These are phyloP conservation scores for Cyprinodon brontotheroides DNA, from an alignment of 2,113 vertebrate genomes.

Conservation along the genomic window DNA sequence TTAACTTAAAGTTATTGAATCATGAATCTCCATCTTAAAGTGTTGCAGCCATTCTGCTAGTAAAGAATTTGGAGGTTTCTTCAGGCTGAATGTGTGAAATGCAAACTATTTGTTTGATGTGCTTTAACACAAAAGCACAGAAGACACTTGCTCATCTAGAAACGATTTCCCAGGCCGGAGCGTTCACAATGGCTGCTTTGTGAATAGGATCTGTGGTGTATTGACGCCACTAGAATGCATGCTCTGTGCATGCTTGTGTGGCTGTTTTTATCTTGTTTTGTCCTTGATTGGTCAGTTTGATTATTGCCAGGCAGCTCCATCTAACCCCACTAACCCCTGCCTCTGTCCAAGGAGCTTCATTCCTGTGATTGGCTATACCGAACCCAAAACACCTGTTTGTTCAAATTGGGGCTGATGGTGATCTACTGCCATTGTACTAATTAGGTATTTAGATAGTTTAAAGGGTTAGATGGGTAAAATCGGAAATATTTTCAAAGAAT, in stretches of 20 bases:
- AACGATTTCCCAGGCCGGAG: constrained; percentile 9
- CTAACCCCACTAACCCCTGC: constrained; percentile 68
- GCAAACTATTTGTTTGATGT: constrained; percentile 6
- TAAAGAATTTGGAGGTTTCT: not conserved
- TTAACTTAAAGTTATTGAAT: not conserved
- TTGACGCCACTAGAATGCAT: constrained; percentile 52
- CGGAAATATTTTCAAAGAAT: not conserved
- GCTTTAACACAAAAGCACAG: not conserved
- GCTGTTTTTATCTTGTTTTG: not conserved
- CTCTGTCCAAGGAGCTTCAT: constrained; percentile 29
- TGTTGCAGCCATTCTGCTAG: not conserved
- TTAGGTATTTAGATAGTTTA: not conserved
- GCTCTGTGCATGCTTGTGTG: constrained; percentile 58
- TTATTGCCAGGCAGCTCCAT: constrained; percentile 42
- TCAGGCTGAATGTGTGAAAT: not conserved
- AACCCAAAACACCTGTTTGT: constrained; percentile 39
- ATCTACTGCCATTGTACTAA: not conserved
- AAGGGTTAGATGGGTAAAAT: not conserved
- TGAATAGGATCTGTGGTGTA: constrained; percentile 25
- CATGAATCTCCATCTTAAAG: not conserved
- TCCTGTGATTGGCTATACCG: constrained; percentile 65
- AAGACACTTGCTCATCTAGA: not conserved
- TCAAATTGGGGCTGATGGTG: constrained; percentile 58
- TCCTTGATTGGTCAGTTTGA: constrained; percentile 30
- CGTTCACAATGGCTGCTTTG: constrained; percentile 54